Evolutionary conservation across 2,888 invertebrate species (phyloP).

Genomic region (Orthonevra nobilis): DNA sequence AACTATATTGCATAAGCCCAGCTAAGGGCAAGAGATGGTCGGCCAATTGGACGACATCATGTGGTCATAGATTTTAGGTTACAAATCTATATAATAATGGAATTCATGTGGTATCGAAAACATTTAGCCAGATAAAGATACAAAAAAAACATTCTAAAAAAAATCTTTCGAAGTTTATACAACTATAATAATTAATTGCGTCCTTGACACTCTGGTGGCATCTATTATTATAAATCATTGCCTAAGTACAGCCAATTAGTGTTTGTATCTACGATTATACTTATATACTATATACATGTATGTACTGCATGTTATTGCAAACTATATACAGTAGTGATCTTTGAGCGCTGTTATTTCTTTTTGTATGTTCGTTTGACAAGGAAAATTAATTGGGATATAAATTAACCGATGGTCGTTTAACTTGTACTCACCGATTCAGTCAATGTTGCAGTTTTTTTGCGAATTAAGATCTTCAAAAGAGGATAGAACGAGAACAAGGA

Average conservation of each 20-base stretch:
- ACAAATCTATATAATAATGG: constrained; percentile 46
- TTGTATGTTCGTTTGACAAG: constrained; percentile 12
- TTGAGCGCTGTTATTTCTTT: neutral
- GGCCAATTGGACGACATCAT: constrained; percentile 27
- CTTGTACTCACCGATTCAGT: constrained; percentile 61
- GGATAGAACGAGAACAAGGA: neutral
- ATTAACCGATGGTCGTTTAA: constrained; percentile 61
- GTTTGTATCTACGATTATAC: constrained; percentile 41
- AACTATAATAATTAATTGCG: constrained; percentile 59
- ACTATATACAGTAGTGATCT: constrained; percentile 3
- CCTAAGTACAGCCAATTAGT: constrained; percentile 62
- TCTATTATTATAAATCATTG: constrained; percentile 65
- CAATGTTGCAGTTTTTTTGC: constrained; percentile 35
- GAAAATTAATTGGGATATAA: constrained; percentile 65
- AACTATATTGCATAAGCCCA: too few species aligned
- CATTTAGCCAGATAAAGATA: neutral
- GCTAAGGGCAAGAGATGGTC: too few species aligned
- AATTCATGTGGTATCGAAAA: constrained; percentile 46
- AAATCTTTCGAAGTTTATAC: neutral
- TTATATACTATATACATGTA: constrained; percentile 11
- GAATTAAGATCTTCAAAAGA: constrained; percentile 14
- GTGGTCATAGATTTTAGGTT: constrained; percentile 61
- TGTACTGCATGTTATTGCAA: constrained; percentile 20
- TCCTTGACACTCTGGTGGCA: constrained; percentile 58
- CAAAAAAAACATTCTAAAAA: constrained; percentile 24